Evolutionary conservation across 2,888 invertebrate species (phyloP).

Genomic region (Dryocosmus kuriphilus): DNA sequence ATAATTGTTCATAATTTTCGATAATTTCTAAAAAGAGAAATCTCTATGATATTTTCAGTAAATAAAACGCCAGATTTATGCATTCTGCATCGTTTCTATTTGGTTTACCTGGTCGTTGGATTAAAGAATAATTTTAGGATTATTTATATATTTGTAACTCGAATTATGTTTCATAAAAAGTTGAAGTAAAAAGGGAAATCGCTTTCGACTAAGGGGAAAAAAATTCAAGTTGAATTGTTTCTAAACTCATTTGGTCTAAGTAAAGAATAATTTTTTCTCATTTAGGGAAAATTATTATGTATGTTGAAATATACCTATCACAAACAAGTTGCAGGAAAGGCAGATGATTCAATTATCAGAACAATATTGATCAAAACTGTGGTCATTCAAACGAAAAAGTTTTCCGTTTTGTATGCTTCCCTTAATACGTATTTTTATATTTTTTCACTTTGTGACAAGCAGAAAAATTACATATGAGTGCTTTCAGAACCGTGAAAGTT

Average conservation of each 20-base stretch:
- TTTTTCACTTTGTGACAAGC: neutral
- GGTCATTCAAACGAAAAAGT: neutral
- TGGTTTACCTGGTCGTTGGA: neutral
- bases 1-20: neutral
- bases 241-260: too few relatives aligned
- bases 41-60: neutral
- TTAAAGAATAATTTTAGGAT: neutral
- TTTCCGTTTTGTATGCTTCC: neutral
- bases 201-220: too few relatives aligned
- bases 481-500: conserved; percentile 7
- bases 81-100: too few relatives aligned
- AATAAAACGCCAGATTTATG: neutral
- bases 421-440: neutral
- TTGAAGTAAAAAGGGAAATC: too few relatives aligned
- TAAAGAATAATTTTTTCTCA: too few relatives aligned
- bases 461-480: neutral
- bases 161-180: too few relatives aligned
- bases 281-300: neutral
- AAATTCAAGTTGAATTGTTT: too few relatives aligned
- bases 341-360: neutral
- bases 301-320: neutral
- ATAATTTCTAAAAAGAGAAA: neutral
- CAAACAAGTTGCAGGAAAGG: neutral
- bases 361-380: neutral
- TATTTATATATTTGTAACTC: neutral